Evolutionary conservation across 2,797 vertebrate genomes (phyloP).

Genomic region (Dromococcyx pavoninus): DNA sequence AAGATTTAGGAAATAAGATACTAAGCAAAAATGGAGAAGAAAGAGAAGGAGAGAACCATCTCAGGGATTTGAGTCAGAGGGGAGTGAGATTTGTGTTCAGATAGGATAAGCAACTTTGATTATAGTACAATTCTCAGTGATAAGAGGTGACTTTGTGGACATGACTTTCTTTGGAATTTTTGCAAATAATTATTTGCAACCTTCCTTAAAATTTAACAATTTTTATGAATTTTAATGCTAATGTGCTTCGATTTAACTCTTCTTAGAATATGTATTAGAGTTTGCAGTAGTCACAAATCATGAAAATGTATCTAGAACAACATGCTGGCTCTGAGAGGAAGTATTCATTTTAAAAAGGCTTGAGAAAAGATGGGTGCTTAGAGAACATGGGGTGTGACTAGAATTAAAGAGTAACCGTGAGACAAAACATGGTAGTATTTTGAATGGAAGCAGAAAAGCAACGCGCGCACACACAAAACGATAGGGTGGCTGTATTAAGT

Average conservation of each 20-base stretch:
- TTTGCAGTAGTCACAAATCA: not conserved
- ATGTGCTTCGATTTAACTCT: not conserved
- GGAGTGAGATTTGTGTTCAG: not conserved
- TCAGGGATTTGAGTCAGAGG: rapidly evolving
- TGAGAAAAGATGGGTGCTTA: not conserved
- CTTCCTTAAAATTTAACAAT: not conserved
- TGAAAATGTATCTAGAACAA: not conserved
- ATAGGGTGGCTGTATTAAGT: not conserved
- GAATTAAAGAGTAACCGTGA: not conserved
- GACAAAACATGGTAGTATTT: not conserved
- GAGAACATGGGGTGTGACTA: not conserved
- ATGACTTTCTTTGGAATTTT: not conserved
- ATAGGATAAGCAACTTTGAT: not conserved
- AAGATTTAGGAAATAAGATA: not conserved
- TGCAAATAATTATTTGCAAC: not conserved
- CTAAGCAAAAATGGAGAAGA: not conserved
- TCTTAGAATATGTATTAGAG: not conserved
- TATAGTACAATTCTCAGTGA: not conserved
- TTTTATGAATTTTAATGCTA: not conserved
- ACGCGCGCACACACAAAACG: too few relatives aligned
- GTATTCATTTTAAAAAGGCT: not conserved
- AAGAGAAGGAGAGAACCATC: rapidly evolving
- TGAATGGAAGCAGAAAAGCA: not conserved
- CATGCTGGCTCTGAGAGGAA: not conserved
- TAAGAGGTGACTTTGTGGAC: not conserved